A percentile compares a stretch with the other conserved stretches of the same genome.
These are phyloP conservation scores for Dunckerocampus dactyliophorus DNA, from an alignment of 2,113 vertebrate genomes.

Conservation along the genomic window DNA sequence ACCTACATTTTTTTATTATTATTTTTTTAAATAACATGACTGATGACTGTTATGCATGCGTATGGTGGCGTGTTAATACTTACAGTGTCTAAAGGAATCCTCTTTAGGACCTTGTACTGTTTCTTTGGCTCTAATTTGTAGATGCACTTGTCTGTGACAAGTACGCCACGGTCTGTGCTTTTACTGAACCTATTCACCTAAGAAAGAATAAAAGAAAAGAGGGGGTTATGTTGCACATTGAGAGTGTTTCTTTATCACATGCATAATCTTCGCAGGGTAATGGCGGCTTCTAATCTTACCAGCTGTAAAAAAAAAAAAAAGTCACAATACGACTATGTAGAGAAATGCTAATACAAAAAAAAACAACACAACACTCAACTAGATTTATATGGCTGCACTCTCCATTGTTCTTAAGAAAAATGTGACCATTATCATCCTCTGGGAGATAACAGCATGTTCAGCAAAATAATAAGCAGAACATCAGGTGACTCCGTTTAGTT, in stretches of 20 bases:
- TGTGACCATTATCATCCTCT: constrained; percentile 12
- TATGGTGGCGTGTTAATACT: constrained; percentile 35
- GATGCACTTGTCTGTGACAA: constrained; percentile 83
- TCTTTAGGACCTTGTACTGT: constrained; percentile 81
- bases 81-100: constrained; percentile 75
- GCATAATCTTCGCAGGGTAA: no score
- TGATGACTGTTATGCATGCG: background rate
- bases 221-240: background rate
- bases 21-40: no score
- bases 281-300: no score
- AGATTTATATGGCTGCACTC: background rate
- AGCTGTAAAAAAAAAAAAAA: background rate
- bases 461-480: constrained; percentile 12
- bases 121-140: constrained; percentile 86
- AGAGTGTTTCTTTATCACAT: background rate
- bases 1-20: no score
- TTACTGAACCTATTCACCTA: constrained; percentile 88
- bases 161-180: constrained; percentile 80
- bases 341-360: background rate
- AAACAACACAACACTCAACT: background rate
- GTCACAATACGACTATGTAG: no score
- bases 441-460: constrained; percentile 28
- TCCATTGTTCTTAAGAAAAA: constrained; percentile 8
- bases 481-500: background rate
- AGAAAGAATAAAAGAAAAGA: background rate